A percentile compares a stretch with the other conserved stretches of the same genome.
phyloP scores from a whole-genome alignment of 2,113 vertebrate genomes.

The Speoplatyrhinus poulsoni region DNA sequence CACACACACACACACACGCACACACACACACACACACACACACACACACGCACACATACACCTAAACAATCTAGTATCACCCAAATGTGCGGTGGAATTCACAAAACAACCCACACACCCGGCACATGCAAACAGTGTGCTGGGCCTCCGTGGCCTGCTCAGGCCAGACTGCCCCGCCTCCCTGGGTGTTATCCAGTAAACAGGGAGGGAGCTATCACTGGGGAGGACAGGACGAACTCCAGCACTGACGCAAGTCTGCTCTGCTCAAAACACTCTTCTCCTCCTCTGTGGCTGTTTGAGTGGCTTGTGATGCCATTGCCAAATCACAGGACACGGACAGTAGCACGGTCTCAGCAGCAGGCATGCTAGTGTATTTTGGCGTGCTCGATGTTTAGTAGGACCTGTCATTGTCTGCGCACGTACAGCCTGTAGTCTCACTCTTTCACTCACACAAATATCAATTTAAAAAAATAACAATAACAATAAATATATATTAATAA shows the following conservation, averaged over 20 bases:
- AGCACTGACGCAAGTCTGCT: conserved; percentile 42
- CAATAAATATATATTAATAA: too few relatives aligned
- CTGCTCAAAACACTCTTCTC: conserved; percentile 48
- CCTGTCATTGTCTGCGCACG: background rate
- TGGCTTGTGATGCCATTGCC: conserved; percentile 46
- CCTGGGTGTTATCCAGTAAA: conserved; percentile 56
- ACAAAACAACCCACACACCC: background rate
- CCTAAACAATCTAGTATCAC: background rate
- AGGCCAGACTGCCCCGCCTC: background rate
- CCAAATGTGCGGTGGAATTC: background rate
- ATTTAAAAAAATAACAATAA: too few relatives aligned
- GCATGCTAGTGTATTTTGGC: conserved; percentile 8
- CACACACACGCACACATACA: background rate
- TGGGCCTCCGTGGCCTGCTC: background rate
- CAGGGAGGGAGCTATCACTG: conserved; percentile 46
- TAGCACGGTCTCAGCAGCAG: conserved; percentile 32
- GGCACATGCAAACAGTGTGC: conserved; percentile 1
- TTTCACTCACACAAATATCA: too few relatives aligned
- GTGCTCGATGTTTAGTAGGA: too few relatives aligned
- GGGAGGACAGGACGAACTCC: conserved; percentile 64
- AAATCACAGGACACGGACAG: conserved; percentile 43
- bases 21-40: conserved; percentile 17
- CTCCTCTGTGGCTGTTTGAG: conserved; percentile 58
- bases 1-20: background rate
- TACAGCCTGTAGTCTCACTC: too few relatives aligned